These are phyloP conservation scores for Gymnobelideus leadbeateri DNA, from an alignment of 2,113 vertebrate species.

Conservation along the genomic window DNA sequence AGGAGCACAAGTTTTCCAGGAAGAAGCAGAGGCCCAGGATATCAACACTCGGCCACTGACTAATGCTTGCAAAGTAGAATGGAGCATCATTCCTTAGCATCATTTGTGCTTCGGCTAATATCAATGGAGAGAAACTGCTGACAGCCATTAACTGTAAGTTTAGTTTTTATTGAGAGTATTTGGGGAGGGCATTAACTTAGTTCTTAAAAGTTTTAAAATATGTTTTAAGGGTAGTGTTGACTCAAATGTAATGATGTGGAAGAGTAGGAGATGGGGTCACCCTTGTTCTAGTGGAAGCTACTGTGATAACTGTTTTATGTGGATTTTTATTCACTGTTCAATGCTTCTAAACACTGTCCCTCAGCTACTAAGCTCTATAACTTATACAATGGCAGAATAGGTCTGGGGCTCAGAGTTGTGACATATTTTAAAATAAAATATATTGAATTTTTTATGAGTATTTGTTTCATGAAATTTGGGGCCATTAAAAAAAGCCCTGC, in stretches of 20 bases:
- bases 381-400: conserved; percentile 81
- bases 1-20: conserved; percentile 82
- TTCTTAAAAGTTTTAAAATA: conserved; percentile 80
- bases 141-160: conserved; percentile 75
- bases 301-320: conserved; percentile 91
- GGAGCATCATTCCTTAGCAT: conserved; percentile 85
- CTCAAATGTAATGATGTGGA: conserved; percentile 84
- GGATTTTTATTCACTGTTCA: conserved; percentile 89
- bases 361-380: conserved; percentile 86
- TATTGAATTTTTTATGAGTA: conserved; percentile 77
- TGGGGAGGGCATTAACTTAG: conserved; percentile 86
- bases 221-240: conserved; percentile 79
- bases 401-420: conserved; percentile 80
- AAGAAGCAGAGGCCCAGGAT: conserved; percentile 85
- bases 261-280: conserved; percentile 92
- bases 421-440: conserved; percentile 88
- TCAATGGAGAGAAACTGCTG: conserved; percentile 85
- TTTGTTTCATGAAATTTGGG: neutral
- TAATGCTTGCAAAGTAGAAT: conserved; percentile 91
- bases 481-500: neutral
- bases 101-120: conserved; percentile 85
- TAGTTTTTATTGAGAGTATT: conserved; percentile 79
- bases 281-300: conserved; percentile 98
- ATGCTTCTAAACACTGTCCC: conserved; percentile 82
- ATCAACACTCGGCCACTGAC: conserved; percentile 85